Evolutionary conservation across 92 coral and sea anemone species (phyloP).

Genomic region (Palythoa grandiflora): DNA sequence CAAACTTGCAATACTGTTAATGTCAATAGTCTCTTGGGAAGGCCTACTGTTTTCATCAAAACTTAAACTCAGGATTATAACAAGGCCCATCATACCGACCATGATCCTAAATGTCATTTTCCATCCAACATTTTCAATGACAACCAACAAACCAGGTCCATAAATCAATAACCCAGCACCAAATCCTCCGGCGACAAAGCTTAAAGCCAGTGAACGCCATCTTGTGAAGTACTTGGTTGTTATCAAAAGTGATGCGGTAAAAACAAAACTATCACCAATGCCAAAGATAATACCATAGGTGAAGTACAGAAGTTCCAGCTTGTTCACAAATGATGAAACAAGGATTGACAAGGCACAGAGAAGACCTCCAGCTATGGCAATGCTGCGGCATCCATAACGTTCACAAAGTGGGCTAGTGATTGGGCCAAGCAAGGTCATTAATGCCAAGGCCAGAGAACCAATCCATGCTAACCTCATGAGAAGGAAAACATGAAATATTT

Average conservation of each 20-base stretch:
- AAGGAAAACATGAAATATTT: background rate
- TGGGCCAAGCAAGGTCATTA: constrained; percentile 28
- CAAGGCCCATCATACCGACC: constrained; percentile 8
- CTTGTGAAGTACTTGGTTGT: constrained; percentile 23
- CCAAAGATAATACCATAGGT: constrained; percentile 28
- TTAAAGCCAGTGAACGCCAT: constrained; percentile 18
- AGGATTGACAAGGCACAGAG: constrained; percentile 1
- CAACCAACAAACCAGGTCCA: background rate
- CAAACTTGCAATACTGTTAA: background rate
- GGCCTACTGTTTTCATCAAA: constrained; percentile 17
- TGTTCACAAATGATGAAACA: constrained; percentile 13
- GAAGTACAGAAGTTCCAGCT: constrained; percentile 27
- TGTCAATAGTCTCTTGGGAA: background rate
- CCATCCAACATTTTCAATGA: constrained; percentile 1
- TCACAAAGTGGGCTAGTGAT: constrained; percentile 15
- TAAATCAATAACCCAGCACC: constrained; percentile 28
- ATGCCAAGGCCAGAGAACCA: constrained; percentile 19
- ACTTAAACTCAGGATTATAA: background rate
- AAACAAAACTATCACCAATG: constrained; percentile 6
- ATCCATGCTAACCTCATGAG: constrained; percentile 23
- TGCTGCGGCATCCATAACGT: constrained; percentile 8
- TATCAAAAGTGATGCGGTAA: constrained; percentile 16
- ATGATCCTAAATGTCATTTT: constrained; percentile 17
- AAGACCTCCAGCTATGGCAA: constrained; percentile 21
- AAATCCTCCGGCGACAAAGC: constrained; percentile 20